Evolutionary conservation across 2,113 vertebrate genomes (phyloP).

Genomic region (Brachionichthys hirsutus): DNA sequence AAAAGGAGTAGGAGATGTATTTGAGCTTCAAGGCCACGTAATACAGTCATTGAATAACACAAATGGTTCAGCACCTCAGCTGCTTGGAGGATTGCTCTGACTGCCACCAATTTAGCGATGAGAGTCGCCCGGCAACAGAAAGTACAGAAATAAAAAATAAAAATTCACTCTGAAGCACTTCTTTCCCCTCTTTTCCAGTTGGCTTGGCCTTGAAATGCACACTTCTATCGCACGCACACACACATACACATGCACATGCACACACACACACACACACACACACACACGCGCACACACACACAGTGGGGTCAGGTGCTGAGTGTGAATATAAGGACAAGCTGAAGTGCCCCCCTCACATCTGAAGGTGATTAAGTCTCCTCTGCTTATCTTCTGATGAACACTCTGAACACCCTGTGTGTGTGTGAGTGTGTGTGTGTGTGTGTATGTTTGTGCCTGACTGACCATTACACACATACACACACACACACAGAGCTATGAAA

Average conservation of each 20-base stretch:
- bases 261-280: conserved; percentile 34
- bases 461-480: conserved; percentile 25
- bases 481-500: conserved; percentile 41
- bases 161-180: neutral
- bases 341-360: conserved; percentile 74
- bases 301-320: conserved; percentile 55
- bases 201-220: conserved; percentile 39
- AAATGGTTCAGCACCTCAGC: conserved; percentile 33
- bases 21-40: conserved; percentile 30
- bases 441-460: conserved; percentile 29
- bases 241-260: conserved; percentile 18
- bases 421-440: conserved; percentile 4
- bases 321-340: conserved; percentile 65
- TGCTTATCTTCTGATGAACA: conserved; percentile 80
- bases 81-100: conserved; percentile 25
- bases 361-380: conserved; percentile 73
- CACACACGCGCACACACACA: conserved; percentile 16
- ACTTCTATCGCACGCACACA: conserved; percentile 24
- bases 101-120: conserved; percentile 23
- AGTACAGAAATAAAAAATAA: neutral
- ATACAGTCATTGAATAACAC: conserved; percentile 18
- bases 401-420: conserved; percentile 52
- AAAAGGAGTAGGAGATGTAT: conserved; percentile 21
- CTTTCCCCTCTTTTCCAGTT: conserved; percentile 3
- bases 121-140: conserved; percentile 19